These are phyloP conservation scores for Platyscapa corneri DNA, from an alignment of 1,140 invertebrate genomes.

Conservation along the genomic window DNA sequence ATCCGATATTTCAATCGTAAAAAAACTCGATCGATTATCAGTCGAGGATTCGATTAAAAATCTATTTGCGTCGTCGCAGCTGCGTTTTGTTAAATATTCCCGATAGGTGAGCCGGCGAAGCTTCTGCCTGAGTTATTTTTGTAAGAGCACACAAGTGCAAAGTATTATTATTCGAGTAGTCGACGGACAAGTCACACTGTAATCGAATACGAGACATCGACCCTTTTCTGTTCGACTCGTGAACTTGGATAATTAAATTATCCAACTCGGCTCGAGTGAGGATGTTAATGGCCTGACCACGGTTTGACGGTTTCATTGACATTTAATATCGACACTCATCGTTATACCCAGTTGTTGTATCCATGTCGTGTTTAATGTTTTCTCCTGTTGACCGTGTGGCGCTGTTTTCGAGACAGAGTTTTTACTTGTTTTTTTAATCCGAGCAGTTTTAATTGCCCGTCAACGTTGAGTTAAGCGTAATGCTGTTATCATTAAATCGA, in stretches of 20 bases:
- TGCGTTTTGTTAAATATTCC: too few species aligned
- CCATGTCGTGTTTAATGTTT: neutral
- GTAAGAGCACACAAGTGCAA: neutral
- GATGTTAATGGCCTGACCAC: slow-evolving; percentile 36
- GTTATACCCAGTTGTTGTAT: neutral
- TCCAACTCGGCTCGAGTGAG: slow-evolving; percentile 3
- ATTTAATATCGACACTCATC: slow-evolving; percentile 34
- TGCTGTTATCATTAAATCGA: too few species aligned
- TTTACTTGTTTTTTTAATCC: neutral
- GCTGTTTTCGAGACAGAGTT: neutral
- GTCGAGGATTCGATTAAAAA: too few species aligned
- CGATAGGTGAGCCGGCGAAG: too few species aligned
- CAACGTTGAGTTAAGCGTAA: too few species aligned
- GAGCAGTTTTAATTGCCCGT: too few species aligned
- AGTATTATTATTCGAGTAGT: neutral
- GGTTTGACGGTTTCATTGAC: slow-evolving; percentile 49
- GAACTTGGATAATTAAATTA: slow-evolving; percentile 49
- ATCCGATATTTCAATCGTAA: too few species aligned
- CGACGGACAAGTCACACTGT: slow-evolving; percentile 35
- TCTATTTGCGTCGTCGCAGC: too few species aligned
- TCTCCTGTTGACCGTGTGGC: neutral
- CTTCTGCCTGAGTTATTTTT: neutral
- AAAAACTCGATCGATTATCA: too few species aligned
- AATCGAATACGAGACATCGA: slow-evolving; percentile 47
- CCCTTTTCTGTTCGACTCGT: slow-evolving; percentile 31